Evolutionary conservation across 2,113 vertebrate genomes (phyloP).

Genomic region (Thunnus maccoyii): DNA sequence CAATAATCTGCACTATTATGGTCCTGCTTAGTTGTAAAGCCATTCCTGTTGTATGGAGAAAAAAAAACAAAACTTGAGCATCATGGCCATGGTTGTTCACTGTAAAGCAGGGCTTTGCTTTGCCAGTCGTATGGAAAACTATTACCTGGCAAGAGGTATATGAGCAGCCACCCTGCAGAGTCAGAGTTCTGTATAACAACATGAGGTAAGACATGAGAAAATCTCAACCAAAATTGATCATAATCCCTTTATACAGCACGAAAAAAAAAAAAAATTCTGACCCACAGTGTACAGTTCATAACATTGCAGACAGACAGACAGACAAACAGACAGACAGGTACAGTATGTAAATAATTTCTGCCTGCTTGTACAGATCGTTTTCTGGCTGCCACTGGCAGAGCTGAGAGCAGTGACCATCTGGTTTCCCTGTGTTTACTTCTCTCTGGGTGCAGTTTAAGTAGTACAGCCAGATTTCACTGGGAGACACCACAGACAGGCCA

Average conservation of each 20-base stretch:
- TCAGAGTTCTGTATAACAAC: too few relatives aligned
- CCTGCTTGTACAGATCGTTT: conserved; percentile 49
- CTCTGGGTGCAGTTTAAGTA: conserved; percentile 64
- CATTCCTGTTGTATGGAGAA: background rate
- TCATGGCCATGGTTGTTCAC: background rate
- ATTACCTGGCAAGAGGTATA: background rate
- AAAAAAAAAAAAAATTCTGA: background rate
- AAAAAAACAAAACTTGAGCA: too few relatives aligned
- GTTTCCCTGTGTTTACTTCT: conserved; percentile 72
- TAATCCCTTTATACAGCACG: background rate
- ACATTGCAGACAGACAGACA: conserved; percentile 15
- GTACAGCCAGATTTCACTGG: conserved; percentile 57
- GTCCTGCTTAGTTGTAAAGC: background rate
- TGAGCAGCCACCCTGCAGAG: background rate
- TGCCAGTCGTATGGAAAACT: background rate
- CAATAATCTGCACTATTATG: background rate
- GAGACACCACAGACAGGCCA: conserved; percentile 52
- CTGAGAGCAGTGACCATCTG: conserved; percentile 70
- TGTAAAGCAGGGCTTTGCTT: background rate
- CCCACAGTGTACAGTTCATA: background rate
- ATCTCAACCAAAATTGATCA: background rate
- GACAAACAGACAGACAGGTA: conserved; percentile 19
- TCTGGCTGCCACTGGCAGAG: conserved; percentile 51
- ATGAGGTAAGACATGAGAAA: background rate
- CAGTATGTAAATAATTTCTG: conserved; percentile 37